Conservation (phyloP, 2,888 invertebrate species). For the Ptychoptera contaminata region DNA sequence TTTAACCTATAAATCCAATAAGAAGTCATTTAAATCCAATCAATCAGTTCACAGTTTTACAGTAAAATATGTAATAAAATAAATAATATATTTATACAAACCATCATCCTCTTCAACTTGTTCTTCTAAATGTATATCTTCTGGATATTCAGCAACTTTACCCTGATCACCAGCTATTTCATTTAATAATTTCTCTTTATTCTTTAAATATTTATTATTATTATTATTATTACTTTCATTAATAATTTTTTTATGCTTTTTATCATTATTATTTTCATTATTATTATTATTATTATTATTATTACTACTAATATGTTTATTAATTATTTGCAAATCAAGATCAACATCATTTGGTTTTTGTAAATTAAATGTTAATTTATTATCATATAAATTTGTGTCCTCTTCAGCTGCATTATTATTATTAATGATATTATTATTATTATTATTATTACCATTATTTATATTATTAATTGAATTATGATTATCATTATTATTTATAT, state of each 20-base stretch:
- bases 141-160: constrained; percentile 23
- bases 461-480: neutral
- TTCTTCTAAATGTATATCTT: constrained; percentile 28
- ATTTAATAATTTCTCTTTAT: constrained; percentile 27
- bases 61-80: constrained; percentile 5
- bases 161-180: constrained; percentile 32
- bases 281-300: constrained; percentile 12
- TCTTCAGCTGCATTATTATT: constrained; percentile 23
- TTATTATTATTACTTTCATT: constrained; percentile 13
- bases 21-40: too few relatives aligned
- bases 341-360: constrained; percentile 1
- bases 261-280: constrained; percentile 20
- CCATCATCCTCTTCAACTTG: constrained; percentile 32
- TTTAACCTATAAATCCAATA: too few relatives aligned
- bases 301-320: constrained; percentile 8
- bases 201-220: constrained; percentile 11
- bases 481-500: neutral
- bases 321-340: neutral
- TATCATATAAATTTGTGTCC: constrained; percentile 21
- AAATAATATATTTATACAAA: constrained; percentile 19
- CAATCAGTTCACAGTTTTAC: neutral
- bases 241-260: constrained; percentile 11
- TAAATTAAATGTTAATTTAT: constrained; percentile 7
- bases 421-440: too few relatives aligned
- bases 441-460: too few relatives aligned